Percentiles rank a stretch among this genome's conserved stretches.
Conservation (phyloP, 2,888 invertebrate genomes). For the Caenorhabditis wallacei region DNA sequence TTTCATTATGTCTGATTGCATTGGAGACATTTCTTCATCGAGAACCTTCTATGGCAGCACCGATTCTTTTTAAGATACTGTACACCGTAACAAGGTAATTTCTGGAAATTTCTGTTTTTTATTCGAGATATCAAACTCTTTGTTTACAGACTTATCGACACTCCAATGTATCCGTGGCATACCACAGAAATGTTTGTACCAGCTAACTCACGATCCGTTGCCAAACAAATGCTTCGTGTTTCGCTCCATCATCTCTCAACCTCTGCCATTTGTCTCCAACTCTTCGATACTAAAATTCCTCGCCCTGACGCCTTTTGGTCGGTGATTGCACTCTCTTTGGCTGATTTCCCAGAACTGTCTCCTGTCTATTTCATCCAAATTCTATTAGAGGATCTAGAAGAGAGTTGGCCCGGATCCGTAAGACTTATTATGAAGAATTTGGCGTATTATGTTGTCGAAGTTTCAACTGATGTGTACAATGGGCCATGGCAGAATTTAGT, state of each 20-base stretch:
- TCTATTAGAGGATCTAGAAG: slow-evolving; percentile 91
- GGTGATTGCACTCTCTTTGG: slow-evolving; percentile 93
- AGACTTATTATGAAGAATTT: slow-evolving; percentile 92
- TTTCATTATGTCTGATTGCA: slow-evolving; percentile 90
- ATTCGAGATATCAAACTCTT: neutral
- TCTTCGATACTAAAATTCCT: slow-evolving; percentile 84
- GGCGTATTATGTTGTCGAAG: slow-evolving; percentile 91
- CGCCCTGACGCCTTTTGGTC: slow-evolving; percentile 88
- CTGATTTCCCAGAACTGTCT: slow-evolving; percentile 96
- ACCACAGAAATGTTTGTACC: slow-evolving; percentile 88
- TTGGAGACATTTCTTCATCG: slow-evolving; percentile 96
- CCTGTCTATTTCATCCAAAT: slow-evolving; percentile 95
- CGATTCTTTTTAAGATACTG: slow-evolving; percentile 93
- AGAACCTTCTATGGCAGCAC: slow-evolving; percentile 94
- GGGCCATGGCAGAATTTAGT: slow-evolving; percentile 90
- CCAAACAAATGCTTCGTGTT: slow-evolving; percentile 96
- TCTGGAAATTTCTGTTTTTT: neutral
- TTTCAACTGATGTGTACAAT: slow-evolving; percentile 88
- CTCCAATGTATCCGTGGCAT: slow-evolving; percentile 83
- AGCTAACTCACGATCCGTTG: slow-evolving; percentile 95
- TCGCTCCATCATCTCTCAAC: slow-evolving; percentile 95
- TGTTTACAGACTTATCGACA: slow-evolving; percentile 76
- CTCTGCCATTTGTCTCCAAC: slow-evolving; percentile 96
- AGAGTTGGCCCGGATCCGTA: slow-evolving; percentile 89
- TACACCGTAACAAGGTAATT: slow-evolving; percentile 91